Percentiles rank a stretch among this genome's conserved stretches.
These are phyloP conservation scores for Beris chalybata DNA, from an alignment of 2,888 invertebrate species.

Conservation along the genomic window DNA sequence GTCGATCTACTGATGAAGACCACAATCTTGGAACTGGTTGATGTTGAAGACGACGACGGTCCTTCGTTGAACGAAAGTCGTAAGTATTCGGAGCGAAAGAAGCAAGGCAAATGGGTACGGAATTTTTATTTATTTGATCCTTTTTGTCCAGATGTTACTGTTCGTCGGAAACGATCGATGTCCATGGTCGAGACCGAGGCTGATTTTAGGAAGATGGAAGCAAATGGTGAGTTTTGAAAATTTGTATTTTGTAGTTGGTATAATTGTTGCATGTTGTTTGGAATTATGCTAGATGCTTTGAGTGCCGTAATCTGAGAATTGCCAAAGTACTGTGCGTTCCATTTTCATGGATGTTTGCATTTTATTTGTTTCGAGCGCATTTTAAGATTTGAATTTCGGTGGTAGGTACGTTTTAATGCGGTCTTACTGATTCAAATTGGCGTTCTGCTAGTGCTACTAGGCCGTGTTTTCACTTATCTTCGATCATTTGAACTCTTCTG, in stretches of 20 bases:
- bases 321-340: too few species aligned
- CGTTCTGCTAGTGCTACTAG: too few species aligned
- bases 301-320: too few species aligned
- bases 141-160: slow-evolving; percentile 46
- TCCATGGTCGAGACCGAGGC: slow-evolving; percentile 47
- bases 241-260: background rate
- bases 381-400: too few species aligned
- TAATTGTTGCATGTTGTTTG: too few species aligned
- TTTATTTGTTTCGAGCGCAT: too few species aligned
- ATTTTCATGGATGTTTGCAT: too few species aligned
- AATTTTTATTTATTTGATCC: background rate
- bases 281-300: too few species aligned
- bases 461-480: too few species aligned
- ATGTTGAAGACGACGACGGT: background rate
- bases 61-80: background rate
- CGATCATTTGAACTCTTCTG: too few species aligned
- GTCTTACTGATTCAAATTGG: too few species aligned
- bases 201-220: slow-evolving; percentile 36
- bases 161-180: slow-evolving; percentile 49
- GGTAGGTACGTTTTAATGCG: too few species aligned
- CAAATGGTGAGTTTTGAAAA: slow-evolving; percentile 8
- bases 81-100: background rate
- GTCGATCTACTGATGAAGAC: slow-evolving; percentile 41
- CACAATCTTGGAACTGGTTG: background rate
- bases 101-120: background rate